A percentile compares a stretch with the other conserved stretches of the same genome.
These are phyloP conservation scores for Epinephelus moara DNA, from an alignment of 2,113 vertebrate genomes.

Conservation along the genomic window DNA sequence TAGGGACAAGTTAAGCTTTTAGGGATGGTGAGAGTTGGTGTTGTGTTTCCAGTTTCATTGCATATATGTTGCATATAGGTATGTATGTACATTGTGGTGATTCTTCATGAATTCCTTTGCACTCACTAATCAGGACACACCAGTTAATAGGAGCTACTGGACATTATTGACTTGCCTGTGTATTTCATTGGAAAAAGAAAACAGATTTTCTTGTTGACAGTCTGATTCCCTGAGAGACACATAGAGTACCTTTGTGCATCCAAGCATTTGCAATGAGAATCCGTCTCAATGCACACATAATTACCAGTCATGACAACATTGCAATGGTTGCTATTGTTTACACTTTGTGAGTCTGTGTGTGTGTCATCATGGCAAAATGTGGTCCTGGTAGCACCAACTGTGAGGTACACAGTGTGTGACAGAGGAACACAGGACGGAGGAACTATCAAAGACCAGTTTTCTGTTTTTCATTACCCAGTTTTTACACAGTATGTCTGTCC, in stretches of 20 bases:
- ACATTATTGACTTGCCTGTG: neutral
- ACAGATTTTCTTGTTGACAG: neutral
- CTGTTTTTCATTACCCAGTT: no score
- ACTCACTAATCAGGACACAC: neutral
- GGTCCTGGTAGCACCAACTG: no score
- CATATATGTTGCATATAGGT: neutral
- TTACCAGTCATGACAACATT: no score
- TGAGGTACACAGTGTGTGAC: no score
- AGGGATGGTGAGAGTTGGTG: neutral
- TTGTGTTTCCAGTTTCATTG: neutral
- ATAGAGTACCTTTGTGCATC: neutral
- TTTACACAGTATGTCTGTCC: no score
- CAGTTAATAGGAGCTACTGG: neutral
- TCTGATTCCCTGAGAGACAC: neutral
- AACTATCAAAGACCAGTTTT: no score
- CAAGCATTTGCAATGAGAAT: neutral
- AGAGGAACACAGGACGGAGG: no score
- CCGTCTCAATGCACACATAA: neutral
- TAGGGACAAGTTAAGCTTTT: neutral
- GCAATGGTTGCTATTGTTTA: no score
- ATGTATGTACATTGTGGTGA: neutral
- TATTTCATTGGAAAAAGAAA: neutral
- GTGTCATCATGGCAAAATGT: no score
- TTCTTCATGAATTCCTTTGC: neutral
- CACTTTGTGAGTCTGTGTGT: no score